Percentiles rank a stretch among this genome's conserved stretches.
Evolutionary conservation across 2,888 invertebrate genomes (phyloP).

Genomic region (Drosophila kuntzei): DNA sequence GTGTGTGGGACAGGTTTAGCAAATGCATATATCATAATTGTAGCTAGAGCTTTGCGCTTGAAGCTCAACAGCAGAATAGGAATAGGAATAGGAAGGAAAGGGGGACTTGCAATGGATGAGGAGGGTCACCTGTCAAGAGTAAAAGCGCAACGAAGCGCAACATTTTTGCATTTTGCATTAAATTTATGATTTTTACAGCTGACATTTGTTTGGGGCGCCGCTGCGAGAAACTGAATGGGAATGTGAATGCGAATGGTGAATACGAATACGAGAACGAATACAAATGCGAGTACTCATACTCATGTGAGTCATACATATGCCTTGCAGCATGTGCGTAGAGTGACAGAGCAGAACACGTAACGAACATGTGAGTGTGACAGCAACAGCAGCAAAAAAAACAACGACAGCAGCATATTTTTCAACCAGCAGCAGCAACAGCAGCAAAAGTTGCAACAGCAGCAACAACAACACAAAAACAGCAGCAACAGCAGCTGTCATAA

Average conservation of each 20-base stretch:
- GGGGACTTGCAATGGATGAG: slow-evolving; percentile 15
- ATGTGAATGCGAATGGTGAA: slow-evolving; percentile 14
- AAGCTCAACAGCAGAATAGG: slow-evolving; percentile 1
- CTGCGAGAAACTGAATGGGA: slow-evolving; percentile 37
- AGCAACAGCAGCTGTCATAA: slow-evolving; percentile 82
- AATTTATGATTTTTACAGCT: slow-evolving; percentile 82
- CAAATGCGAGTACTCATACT: slow-evolving; percentile 21
- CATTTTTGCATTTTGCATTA: slow-evolving; percentile 80
- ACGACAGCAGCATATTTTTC: slow-evolving; percentile 75
- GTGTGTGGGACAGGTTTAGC: slow-evolving; percentile 5
- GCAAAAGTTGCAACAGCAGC: slow-evolving; percentile 73
- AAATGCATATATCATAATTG: slow-evolving; percentile 47
- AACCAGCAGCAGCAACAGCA: slow-evolving; percentile 60
- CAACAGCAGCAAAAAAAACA: slow-evolving; percentile 56
- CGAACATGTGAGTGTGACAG: slow-evolving; percentile 62
- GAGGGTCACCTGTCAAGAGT: slow-evolving; percentile 72
- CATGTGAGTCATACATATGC: slow-evolving; percentile 9
- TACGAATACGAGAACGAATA: slow-evolving; percentile 27
- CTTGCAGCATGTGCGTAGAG: slow-evolving; percentile 64
- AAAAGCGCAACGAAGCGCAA: slow-evolving; percentile 79
- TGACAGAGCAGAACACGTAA: slow-evolving; percentile 70
- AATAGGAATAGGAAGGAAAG: not conserved
- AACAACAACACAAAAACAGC: slow-evolving; percentile 59
- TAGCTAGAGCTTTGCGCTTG: slow-evolving; percentile 33
- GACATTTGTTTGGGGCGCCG: slow-evolving; percentile 80